phyloP scores from a whole-genome alignment of 2,113 vertebrate genomes.

The Sarotherodon lohbergeri region DNA sequence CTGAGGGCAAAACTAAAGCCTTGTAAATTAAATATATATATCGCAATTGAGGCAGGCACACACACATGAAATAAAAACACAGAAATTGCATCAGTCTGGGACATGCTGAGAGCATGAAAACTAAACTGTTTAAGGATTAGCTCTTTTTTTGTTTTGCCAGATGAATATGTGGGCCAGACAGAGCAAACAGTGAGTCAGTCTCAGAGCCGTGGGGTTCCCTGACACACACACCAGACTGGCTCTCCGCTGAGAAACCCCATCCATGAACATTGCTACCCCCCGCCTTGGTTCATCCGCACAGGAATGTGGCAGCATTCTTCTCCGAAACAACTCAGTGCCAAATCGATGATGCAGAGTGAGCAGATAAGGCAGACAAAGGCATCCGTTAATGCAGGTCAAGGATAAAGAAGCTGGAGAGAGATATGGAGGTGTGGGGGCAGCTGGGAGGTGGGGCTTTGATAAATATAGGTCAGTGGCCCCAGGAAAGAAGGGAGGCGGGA shows the following conservation, averaged over 20 bases:
- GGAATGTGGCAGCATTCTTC: constrained; percentile 51
- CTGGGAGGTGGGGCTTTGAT: constrained; percentile 8
- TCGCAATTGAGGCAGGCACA: constrained; percentile 10
- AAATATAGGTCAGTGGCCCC: constrained; percentile 64
- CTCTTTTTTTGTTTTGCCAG: constrained; percentile 14
- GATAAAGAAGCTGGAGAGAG: constrained; percentile 25
- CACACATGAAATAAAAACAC: constrained; percentile 19
- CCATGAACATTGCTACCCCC: background rate
- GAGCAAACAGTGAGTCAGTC: constrained; percentile 14
- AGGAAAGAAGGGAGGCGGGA: constrained; percentile 8
- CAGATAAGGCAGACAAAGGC: constrained; percentile 56
- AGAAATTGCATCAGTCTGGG: constrained; percentile 35
- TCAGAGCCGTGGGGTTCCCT: background rate
- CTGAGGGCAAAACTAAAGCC: background rate
- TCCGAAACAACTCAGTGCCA: constrained; percentile 53
- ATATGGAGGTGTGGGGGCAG: constrained; percentile 22
- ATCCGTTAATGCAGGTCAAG: constrained; percentile 43
- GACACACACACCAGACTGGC: background rate
- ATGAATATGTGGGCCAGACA: constrained; percentile 1
- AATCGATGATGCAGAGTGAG: constrained; percentile 55
- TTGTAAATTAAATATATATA: background rate
- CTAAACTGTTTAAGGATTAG: constrained; percentile 6
- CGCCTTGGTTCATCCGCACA: background rate
- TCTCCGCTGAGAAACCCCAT: background rate
- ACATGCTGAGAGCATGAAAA: constrained; percentile 27